A percentile compares a stretch with the other conserved stretches of the same genome.
Evolutionary conservation across 2,797 vertebrate species (phyloP).

Genomic region (Synanceia verrucosa): DNA sequence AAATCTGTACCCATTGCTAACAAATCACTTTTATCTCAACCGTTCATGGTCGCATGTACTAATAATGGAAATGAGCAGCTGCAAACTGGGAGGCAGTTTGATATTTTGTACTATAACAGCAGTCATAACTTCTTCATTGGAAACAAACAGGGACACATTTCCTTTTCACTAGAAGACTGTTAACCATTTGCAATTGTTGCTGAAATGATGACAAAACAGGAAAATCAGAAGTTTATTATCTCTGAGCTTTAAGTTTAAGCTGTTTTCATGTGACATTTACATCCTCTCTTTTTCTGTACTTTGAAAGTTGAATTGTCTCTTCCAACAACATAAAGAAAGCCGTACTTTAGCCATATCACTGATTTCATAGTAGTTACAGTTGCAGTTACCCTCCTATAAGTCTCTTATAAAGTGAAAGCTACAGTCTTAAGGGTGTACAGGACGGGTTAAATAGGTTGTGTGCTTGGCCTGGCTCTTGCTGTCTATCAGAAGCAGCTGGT

Average conservation of each 20-base stretch:
- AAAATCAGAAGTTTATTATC: not conserved
- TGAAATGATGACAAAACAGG: conserved; percentile 14
- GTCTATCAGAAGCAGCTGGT: conserved; percentile 83
- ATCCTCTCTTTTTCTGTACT: not conserved
- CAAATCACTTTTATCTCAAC: not conserved
- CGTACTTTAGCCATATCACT: not conserved
- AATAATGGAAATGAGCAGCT: conserved; percentile 3
- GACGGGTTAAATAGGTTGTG: conserved; percentile 74
- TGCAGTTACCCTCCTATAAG: not conserved
- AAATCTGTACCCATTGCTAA: not conserved
- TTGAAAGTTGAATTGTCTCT: not conserved
- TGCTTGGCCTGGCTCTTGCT: conserved; percentile 84
- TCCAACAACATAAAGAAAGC: not conserved
- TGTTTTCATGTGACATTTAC: not conserved
- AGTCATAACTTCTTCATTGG: not conserved
- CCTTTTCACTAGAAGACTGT: not conserved
- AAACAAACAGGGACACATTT: conserved; percentile 3
- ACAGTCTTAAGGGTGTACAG: conserved; percentile 61
- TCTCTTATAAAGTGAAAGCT: not conserved
- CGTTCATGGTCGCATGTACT: not conserved
- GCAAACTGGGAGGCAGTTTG: not conserved
- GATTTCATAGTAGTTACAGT: not conserved
- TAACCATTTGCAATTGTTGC: conserved; percentile 1
- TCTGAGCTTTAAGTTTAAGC: not conserved
- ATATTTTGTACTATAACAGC: not conserved